phyloP scores from a whole-genome alignment of 2,113 vertebrate species.

The Aegithalos caudatus region DNA sequence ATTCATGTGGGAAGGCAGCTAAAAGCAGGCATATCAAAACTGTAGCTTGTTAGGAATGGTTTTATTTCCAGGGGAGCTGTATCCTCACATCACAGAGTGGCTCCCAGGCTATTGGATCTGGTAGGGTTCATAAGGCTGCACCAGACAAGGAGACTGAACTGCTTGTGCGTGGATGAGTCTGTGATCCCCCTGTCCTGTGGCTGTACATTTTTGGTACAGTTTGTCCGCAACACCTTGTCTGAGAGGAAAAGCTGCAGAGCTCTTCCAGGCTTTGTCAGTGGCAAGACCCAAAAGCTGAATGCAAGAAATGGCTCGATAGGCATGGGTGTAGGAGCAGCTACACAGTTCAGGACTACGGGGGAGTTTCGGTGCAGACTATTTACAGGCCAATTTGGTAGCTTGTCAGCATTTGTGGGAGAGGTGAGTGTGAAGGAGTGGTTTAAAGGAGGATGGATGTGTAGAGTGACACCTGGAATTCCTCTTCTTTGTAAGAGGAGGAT shows the following conservation, averaged over 20 bases:
- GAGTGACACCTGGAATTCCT: neutral
- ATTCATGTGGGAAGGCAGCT: neutral
- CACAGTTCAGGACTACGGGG: rapidly evolving
- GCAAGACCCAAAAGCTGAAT: neutral
- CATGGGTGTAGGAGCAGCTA: neutral
- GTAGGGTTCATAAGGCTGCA: neutral
- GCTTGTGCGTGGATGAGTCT: neutral
- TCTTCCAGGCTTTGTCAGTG: neutral
- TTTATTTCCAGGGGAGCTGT: neutral
- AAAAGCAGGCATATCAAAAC: neutral
- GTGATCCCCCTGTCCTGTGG: neutral
- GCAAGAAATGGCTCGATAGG: neutral
- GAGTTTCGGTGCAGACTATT: neutral
- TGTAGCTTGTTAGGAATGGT: neutral
- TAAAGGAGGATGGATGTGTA: neutral
- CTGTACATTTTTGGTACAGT: neutral
- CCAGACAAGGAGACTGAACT: neutral
- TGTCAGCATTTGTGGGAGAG: neutral
- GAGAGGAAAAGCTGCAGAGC: neutral
- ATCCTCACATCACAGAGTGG: rapidly evolving
- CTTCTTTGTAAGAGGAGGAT: neutral
- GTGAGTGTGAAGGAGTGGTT: neutral
- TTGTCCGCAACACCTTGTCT: neutral
- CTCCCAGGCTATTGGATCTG: neutral
- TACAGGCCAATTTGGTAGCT: neutral